Evolutionary conservation across 2,797 vertebrate species (phyloP).

Genomic region (Semaprochilodus insignis): DNA sequence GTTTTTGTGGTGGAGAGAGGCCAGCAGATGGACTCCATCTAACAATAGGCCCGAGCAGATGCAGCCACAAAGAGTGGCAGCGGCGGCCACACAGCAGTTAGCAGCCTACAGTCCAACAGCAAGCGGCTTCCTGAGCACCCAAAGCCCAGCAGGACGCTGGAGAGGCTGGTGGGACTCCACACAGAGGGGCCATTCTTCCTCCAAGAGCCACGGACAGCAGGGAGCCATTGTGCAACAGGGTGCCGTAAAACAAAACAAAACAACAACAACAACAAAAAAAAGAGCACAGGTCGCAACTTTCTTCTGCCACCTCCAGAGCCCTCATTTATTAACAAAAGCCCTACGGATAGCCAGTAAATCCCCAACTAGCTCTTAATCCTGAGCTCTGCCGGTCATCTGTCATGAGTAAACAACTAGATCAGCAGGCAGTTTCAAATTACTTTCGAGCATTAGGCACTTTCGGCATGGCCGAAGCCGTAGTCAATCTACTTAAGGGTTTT

Average conservation of each 20-base stretch:
- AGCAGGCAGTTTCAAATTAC: constrained; percentile 44
- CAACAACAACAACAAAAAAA: constrained; percentile 1
- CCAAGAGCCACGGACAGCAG: constrained; percentile 4
- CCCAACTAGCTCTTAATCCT: constrained; percentile 55
- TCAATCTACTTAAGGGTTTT: constrained; percentile 27
- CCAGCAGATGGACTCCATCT: constrained; percentile 78
- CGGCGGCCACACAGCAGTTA: constrained; percentile 52
- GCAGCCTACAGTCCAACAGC: constrained; percentile 39
- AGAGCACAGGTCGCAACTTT: constrained; percentile 46
- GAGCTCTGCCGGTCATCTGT: constrained; percentile 53
- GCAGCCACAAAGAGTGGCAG: constrained; percentile 72
- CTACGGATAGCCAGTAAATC: constrained; percentile 44
- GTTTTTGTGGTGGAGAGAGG: constrained; percentile 62
- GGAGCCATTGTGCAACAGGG: constrained; percentile 42
- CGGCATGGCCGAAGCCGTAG: constrained; percentile 9
- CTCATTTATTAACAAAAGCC: constrained; percentile 47
- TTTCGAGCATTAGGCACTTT: constrained; percentile 41
- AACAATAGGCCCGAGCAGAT: constrained; percentile 76
- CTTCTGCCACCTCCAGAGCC: constrained; percentile 45
- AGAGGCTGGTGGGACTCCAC: constrained; percentile 9
- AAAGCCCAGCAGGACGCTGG: constrained; percentile 35
- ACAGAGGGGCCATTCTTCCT: constrained; percentile 35
- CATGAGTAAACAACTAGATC: constrained; percentile 56
- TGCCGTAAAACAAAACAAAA: constrained; percentile 1
- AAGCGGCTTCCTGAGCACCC: constrained; percentile 35